Evolutionary conservation across 2,888 invertebrate genomes (phyloP).

Genomic region (Agapetus fuscipes): DNA sequence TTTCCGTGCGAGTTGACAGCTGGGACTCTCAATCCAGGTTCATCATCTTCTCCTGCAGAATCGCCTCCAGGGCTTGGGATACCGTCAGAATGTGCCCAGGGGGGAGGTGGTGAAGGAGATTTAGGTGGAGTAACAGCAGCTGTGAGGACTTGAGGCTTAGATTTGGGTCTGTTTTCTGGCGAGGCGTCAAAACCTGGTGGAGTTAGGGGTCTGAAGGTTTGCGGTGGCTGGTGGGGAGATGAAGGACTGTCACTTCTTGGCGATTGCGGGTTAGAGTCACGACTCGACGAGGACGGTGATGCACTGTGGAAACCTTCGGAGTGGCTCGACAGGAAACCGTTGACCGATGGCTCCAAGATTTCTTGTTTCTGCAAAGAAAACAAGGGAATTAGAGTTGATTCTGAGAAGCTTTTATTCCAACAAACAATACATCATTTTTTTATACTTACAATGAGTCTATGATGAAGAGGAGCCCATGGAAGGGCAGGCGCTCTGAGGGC

Average conservation of each 20-base stretch:
- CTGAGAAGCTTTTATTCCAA: not conserved
- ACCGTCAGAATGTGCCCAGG: conserved; percentile 12
- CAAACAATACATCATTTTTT: not conserved
- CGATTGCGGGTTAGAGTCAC: conserved; percentile 42
- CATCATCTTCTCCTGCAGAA: conserved; percentile 38
- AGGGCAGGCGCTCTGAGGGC: conserved; percentile 14
- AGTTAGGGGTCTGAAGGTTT: conserved; percentile 51
- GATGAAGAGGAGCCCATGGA: conserved; percentile 16
- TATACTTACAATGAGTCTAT: conserved; percentile 16
- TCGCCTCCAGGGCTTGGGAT: conserved; percentile 14
- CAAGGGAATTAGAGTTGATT: no score
- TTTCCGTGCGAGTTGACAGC: conserved; percentile 71
- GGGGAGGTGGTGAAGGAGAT: conserved; percentile 32
- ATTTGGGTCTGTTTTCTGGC: conserved; percentile 27
- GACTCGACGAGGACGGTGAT: conserved; percentile 48
- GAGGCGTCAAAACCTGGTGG: conserved; percentile 48
- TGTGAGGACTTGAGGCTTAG: conserved; percentile 33
- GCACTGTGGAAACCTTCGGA: conserved; percentile 52
- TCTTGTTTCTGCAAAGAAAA: conserved; percentile 52
- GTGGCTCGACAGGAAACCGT: conserved; percentile 47
- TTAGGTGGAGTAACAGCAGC: conserved; percentile 40
- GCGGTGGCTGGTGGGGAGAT: conserved; percentile 33
- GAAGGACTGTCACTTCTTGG: conserved; percentile 39
- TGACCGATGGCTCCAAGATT: conserved; percentile 36
- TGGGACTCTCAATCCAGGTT: conserved; percentile 50